phyloP scores from a whole-genome alignment of 2,888 invertebrate genomes.

The Galerucella pusilla region DNA sequence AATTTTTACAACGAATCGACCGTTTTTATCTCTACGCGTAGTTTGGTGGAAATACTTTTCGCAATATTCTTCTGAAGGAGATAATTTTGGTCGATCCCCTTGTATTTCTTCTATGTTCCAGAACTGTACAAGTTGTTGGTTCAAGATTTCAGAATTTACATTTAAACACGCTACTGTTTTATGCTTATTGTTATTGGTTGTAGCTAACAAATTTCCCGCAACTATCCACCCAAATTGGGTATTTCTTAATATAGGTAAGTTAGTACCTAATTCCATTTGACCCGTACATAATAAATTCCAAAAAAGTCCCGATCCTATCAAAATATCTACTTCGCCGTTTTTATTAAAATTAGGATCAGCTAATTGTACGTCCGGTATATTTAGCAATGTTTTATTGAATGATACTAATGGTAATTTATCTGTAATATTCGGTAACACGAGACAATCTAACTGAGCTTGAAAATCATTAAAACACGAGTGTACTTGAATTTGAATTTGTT shows the following conservation, averaged over 20 bases:
- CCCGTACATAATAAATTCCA: conserved; percentile 18
- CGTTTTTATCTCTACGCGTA: too few species aligned
- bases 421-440: conserved; percentile 8
- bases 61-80: too few species aligned
- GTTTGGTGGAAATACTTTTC: too few species aligned
- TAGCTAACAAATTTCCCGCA: conserved; percentile 18
- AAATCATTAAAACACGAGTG: too few species aligned
- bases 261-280: conserved; percentile 12
- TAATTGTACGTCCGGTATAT: not conserved
- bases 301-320: conserved; percentile 27
- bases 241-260: not conserved
- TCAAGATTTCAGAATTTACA: not conserved
- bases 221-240: conserved; percentile 23
- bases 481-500: too few species aligned
- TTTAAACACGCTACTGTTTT: not conserved
- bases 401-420: conserved; percentile 6
- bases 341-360: conserved; percentile 24
- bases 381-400: not conserved
- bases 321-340: conserved; percentile 19
- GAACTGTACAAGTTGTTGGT: not conserved
- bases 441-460: not conserved
- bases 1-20: too few species aligned
- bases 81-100: too few species aligned
- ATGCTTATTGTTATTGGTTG: not conserved
- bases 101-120: not conserved